Evolutionary conservation across 1,140 invertebrate genomes (phyloP).

Genomic region (Drosophila carrolli): DNA sequence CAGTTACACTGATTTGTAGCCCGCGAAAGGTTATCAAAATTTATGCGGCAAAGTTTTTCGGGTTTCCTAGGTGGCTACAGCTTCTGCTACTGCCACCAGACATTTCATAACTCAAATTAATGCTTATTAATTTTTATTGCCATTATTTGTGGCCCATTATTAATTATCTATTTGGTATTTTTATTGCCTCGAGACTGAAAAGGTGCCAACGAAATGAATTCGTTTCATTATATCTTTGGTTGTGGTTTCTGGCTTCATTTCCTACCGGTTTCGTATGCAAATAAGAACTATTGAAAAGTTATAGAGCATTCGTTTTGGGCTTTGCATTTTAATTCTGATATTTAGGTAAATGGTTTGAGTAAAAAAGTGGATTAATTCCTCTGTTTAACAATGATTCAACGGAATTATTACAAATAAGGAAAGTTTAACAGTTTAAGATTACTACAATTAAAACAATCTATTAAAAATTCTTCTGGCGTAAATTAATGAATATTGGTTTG

Average conservation of each 20-base stretch:
- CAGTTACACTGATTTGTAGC: constrained; percentile 57
- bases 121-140: constrained; percentile 64
- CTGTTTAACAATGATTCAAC: neutral
- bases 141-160: constrained; percentile 55
- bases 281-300: constrained; percentile 44
- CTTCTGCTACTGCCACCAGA: constrained; percentile 13
- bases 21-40: constrained; percentile 55
- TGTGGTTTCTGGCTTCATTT: constrained; percentile 20
- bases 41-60: constrained; percentile 53
- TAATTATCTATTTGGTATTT: constrained; percentile 62
- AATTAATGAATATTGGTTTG: neutral
- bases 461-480: neutral
- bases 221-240: constrained; percentile 34
- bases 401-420: constrained; percentile 2
- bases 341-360: constrained; percentile 9
- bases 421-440: neutral
- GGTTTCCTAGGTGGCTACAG: constrained; percentile 37
- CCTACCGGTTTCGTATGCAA: constrained; percentile 42
- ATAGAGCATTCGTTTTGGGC: constrained; percentile 27
- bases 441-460: neutral
- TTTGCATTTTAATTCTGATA: constrained; percentile 28
- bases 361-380: neutral
- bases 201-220: constrained; percentile 56
- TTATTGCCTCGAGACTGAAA: constrained; percentile 42
- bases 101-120: constrained; percentile 59